Conservation (phyloP, 2,113 vertebrate genomes). For the Heloderma charlesbogerti region DNA sequence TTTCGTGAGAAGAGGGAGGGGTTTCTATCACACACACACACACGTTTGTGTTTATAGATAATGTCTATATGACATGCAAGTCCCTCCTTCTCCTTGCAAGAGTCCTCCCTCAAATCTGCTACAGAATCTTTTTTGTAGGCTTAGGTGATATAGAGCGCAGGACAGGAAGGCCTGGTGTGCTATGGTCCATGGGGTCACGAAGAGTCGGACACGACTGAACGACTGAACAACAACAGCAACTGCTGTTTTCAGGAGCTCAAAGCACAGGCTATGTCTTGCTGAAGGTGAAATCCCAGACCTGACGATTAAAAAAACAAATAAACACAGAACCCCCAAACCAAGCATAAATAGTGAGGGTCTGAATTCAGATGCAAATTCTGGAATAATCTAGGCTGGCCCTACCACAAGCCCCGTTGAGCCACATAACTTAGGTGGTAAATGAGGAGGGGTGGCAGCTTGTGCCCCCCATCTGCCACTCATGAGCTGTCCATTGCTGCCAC, state of each 20-base stretch:
- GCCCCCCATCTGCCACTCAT: too few species aligned
- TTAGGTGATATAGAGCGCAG: not conserved
- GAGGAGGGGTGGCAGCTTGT: too few species aligned
- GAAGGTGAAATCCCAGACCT: slow-evolving; percentile 70
- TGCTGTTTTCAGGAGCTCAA: slow-evolving; percentile 73
- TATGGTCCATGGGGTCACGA: too few species aligned
- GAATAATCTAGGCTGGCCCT: not conserved
- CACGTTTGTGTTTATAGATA: not conserved
- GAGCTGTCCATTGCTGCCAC: too few species aligned
- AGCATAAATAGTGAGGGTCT: slow-evolving; percentile 40
- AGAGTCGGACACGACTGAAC: too few species aligned
- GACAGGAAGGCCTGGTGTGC: too few species aligned
- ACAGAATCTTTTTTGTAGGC: too few species aligned
- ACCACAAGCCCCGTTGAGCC: too few species aligned
- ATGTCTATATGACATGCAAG: not conserved
- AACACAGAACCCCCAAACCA: not conserved
- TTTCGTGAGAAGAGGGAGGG: too few species aligned
- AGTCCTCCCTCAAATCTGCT: not conserved
- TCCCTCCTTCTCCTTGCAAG: not conserved
- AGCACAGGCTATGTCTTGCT: slow-evolving; percentile 62
- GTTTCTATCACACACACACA: not conserved
- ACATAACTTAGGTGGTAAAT: too few species aligned
- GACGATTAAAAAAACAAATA: slow-evolving; percentile 27
- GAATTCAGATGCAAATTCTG: not conserved
- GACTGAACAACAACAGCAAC: too few species aligned